phyloP scores from a whole-genome alignment of 2,113 vertebrate species.

The Calonectris borealis region DNA sequence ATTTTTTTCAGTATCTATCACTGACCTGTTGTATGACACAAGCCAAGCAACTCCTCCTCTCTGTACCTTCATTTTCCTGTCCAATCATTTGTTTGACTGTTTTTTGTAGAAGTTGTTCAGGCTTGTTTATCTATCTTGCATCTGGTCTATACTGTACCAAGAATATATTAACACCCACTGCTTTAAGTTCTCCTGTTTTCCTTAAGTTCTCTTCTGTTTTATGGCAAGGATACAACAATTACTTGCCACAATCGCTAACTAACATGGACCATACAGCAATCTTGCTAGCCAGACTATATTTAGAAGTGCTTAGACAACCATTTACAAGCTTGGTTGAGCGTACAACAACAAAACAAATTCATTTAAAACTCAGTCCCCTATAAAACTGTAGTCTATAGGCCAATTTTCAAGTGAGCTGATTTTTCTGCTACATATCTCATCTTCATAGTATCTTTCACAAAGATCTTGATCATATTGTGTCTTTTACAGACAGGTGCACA shows the following conservation, averaged over 20 bases:
- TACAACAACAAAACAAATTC: neutral
- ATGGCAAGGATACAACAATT: neutral
- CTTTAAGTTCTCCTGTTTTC: neutral
- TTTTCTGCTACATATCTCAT: neutral
- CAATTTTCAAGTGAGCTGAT: neutral
- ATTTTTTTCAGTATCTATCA: neutral
- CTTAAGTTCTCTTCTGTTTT: neutral
- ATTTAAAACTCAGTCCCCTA: neutral
- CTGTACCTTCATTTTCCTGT: neutral
- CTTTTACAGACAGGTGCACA: neutral
- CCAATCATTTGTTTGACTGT: neutral
- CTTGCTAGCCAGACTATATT: neutral
- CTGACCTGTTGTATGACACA: neutral
- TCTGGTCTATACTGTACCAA: neutral
- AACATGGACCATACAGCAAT: neutral
- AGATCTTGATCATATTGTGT: neutral
- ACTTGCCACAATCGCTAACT: neutral
- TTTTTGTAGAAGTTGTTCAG: neutral
- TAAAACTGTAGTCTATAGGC: neutral
- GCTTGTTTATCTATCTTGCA: neutral
- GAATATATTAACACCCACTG: fast-evolving
- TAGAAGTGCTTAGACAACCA: neutral
- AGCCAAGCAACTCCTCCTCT: neutral
- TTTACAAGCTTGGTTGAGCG: neutral
- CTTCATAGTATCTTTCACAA: neutral